Evolutionary conservation across 2,797 vertebrate genomes (phyloP), one percentile per base, ranked within the genome.

Genomic region (Sebastiscus tertius): DNA sequence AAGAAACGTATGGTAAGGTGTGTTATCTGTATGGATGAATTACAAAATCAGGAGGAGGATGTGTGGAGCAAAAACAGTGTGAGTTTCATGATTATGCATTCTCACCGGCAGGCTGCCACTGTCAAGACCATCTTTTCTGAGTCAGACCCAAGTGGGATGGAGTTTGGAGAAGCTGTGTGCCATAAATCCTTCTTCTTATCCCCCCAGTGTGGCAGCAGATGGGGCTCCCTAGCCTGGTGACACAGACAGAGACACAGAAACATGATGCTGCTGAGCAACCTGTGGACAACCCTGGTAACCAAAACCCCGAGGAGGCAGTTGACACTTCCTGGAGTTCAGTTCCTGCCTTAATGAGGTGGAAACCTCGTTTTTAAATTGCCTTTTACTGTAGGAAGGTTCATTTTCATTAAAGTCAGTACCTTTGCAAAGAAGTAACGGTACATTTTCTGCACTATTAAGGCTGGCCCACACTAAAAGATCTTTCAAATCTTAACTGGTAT

Each of bases 41-140:
- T 46, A 60, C 5, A 34, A 77, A 78, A 64, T 62, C 46, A 79
- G 55, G 26, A 46, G 42, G 31, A 54, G 58, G 36, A 24, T 64
- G 68, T 68, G 42, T 10, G 20, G 33, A 66, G 75, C 49, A 26
- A 5, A 24, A 31, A 42, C 72, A 68, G 71, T 64, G 58, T 56
- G 59, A 61, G 77, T 66, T 74, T 56, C 60, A 42, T 34, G 68
- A 88, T 90, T 79, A 85, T 85, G 79, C 60, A 88, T 84, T 77
- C 83, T 86, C 33, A 75, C 81, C 78, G 5, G 54, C 74, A 72
- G 14, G 34, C 58, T 29, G 68, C 14, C 33, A 46, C 70, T 74
- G 75, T 82, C 73, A 80, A 34, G 83, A 39, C 61, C 77, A 36
- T 80, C 67, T 72, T 78, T 24, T 68, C 87, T 82, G 66, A 87